phyloP scores from a whole-genome alignment of 2,888 invertebrate species.

The Rutpela maculata region DNA sequence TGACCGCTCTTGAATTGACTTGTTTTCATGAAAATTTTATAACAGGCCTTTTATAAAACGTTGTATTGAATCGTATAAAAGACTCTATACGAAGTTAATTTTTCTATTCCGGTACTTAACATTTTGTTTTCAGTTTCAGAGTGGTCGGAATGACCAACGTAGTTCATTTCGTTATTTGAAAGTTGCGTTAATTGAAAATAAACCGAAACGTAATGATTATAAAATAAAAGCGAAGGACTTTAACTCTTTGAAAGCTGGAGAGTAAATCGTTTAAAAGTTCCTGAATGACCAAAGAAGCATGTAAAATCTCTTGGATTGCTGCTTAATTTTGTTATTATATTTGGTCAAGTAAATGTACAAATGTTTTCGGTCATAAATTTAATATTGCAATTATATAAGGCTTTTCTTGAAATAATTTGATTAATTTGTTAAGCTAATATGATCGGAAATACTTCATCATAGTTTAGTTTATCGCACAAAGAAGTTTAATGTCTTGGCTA shows the following conservation, averaged over 20 bases:
- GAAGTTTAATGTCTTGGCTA: too few relatives aligned
- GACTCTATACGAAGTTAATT: conserved; percentile 54
- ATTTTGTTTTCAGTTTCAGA: conserved; percentile 64
- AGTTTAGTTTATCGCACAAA: too few relatives aligned
- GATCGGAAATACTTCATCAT: too few relatives aligned
- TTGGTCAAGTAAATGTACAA: not conserved
- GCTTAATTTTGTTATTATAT: not conserved
- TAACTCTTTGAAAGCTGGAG: not conserved
- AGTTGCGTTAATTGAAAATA: conserved; percentile 30
- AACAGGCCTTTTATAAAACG: conserved; percentile 52
- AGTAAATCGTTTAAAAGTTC: conserved; percentile 18
- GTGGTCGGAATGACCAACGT: conserved; percentile 45
- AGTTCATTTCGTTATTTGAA: conserved; percentile 34
- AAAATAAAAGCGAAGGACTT: conserved; percentile 25
- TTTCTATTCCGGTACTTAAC: conserved; percentile 51
- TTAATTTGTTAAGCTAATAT: too few relatives aligned
- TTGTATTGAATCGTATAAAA: conserved; percentile 54
- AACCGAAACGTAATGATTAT: not conserved
- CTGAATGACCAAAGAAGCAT: not conserved
- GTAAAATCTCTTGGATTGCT: not conserved
- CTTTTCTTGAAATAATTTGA: too few relatives aligned
- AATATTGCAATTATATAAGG: too few relatives aligned
- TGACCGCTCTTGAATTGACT: conserved; percentile 51
- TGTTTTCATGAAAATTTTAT: conserved; percentile 56
- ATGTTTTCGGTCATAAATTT: too few relatives aligned